Evolutionary conservation across 1,140 invertebrate species (phyloP), one percentile per base, ranked within the genome.

Genomic region (Campoletis sonorensis): DNA sequence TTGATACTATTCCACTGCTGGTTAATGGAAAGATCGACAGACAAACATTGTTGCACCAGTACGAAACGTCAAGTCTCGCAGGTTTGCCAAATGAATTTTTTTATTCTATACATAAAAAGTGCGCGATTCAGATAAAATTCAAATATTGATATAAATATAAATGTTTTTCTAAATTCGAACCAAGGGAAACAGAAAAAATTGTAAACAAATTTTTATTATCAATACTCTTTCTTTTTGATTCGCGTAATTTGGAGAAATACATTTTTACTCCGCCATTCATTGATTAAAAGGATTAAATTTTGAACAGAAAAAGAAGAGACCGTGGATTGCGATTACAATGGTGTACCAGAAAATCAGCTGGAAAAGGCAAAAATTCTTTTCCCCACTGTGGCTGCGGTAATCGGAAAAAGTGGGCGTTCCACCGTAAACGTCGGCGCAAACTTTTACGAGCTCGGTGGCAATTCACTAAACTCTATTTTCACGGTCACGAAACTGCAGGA

Each of bases 21-120:
- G 95, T 96, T 0, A 98, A 97, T 89, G 97, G 97, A 8, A 98
- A 98, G 93, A 95, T 95, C 13, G 97, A 98, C 89, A 93, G 97
- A 79, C 96, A 97, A 87, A 89, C 93, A 0, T 89, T 97, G 30
- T 89, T 97, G 54, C 95, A 95, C 85, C 93, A 93, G 82, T 97
- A 96, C 81, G 95, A 95, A 89, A 93, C 93, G 54, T 94, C 93
- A 0, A 95, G 94, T 83, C 11, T 81, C 16, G 94, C 94, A 85
- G 93, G 94, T 80, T 27, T 0, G 67, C 33, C 5, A 54, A 70
- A 77, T 3, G 72, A 40, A 37, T 79, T 33, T 72, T 45, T 81
- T 68, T 0, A 45, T 71, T 37, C 64, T 70, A 80, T 81, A 13
- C 1, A 30, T 26, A 4, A 23, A 26, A 67, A 8, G 27, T 67